Base-by-base conservation (phyloP, 2,888 invertebrate species). In the Parnassius glacialis region DNA sequence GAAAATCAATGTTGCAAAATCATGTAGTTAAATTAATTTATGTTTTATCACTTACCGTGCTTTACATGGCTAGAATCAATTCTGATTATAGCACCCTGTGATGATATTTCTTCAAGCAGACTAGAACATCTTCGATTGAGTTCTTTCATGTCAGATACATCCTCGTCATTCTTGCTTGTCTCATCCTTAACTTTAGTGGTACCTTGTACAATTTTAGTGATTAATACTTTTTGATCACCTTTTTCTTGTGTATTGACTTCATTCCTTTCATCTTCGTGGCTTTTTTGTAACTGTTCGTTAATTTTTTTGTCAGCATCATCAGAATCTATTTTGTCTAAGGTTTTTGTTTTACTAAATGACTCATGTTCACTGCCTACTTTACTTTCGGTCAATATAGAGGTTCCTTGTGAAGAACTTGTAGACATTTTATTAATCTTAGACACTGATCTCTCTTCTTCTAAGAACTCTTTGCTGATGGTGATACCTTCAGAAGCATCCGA, bases 41-140 rank as follows among this genome's bases (percentile, higher is more conserved):
- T 34, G 34, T 5, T 34, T 34, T 34, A 16, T 20, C 9, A 66
- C 76, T 76, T 75, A 92, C 92, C 92, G 61, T 91, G 88, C 10
- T 90, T 87, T 0, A 92, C 88, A 67, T 92, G 90, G 64, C 82
- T 85, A 2, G 92, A 85, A 71, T 92, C 92, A 55, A 92, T 92
- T 67, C 87, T 84, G 52, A 92, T 90, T 12, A 88, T 75, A 65
- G 92, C 90, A 59, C 90, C 91, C 67, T 92, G 92, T 9, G 71
- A 65, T 52, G 92, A 92, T 70, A 92, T 92, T 66, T 91, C 92
- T 70, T 92, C 92, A 55, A 92, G 70, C 61, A 92, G 82, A 73
- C 89, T 92, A 12, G 92, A 92, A 71, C 92, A 92, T 66, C 92
- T 83, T 72, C 92, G 80, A 66, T 92, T 92, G 50, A 92, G 71